Evolutionary conservation across 2,888 invertebrate species (phyloP).

Genomic region (Hedya salicella): DNA sequence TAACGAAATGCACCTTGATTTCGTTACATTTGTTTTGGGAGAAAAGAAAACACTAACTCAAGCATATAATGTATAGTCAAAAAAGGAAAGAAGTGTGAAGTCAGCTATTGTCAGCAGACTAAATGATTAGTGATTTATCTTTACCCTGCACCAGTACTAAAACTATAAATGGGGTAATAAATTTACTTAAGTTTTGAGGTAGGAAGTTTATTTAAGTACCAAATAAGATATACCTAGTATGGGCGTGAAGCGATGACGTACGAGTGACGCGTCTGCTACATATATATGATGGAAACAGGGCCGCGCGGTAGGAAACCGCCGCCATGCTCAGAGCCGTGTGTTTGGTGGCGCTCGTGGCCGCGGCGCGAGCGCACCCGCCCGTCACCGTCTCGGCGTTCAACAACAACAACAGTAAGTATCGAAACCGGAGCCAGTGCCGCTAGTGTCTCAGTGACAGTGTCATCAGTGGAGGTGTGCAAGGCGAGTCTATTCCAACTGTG

Average conservation of each 20-base stretch:
- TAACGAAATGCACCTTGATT: too few relatives aligned
- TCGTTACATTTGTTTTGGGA: too few relatives aligned
- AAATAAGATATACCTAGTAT: not conserved
- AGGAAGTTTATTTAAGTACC: not conserved
- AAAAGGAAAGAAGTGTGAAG: too few relatives aligned
- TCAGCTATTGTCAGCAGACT: too few relatives aligned
- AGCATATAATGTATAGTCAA: too few relatives aligned
- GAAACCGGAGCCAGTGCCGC: not conserved
- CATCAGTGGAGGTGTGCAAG: too few relatives aligned
- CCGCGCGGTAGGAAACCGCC: slow-evolving; percentile 25
- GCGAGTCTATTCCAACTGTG: too few relatives aligned
- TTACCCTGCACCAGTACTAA: too few relatives aligned
- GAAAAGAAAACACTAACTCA: too few relatives aligned
- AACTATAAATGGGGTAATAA: too few relatives aligned
- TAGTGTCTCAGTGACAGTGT: slow-evolving; percentile 4
- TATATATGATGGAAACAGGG: slow-evolving; percentile 25
- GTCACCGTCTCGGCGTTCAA: not conserved
- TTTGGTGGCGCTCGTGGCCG: slow-evolving; percentile 29
- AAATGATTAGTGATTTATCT: too few relatives aligned
- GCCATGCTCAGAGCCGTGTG: slow-evolving; percentile 30
- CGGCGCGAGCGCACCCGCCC: slow-evolving; percentile 24
- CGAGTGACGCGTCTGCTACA: slow-evolving; percentile 15
- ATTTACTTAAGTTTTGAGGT: not conserved
- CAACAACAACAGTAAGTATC: slow-evolving; percentile 14
- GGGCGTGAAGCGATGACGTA: not conserved